Percentiles rank a stretch among this genome's conserved stretches.
These are phyloP conservation scores for Orthonyx spaldingii DNA, from an alignment of 2,113 vertebrate genomes.

Conservation along the genomic window DNA sequence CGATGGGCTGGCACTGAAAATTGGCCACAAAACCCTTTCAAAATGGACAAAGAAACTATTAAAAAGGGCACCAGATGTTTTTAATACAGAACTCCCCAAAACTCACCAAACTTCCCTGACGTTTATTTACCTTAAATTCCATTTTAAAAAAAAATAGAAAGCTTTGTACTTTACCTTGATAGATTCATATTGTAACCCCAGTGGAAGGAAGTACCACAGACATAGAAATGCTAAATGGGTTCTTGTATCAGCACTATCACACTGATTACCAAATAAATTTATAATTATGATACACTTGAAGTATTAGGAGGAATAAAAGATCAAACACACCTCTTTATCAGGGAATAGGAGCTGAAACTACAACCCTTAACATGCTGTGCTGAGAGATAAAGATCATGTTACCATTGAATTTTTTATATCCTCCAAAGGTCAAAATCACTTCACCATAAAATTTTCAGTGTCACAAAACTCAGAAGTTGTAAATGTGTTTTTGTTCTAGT, in stretches of 20 bases:
- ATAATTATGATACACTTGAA: conserved; percentile 37
- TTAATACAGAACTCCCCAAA: background rate
- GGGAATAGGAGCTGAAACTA: conserved; percentile 6
- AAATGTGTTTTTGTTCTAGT: conserved; percentile 58
- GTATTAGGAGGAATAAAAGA: conserved; percentile 42
- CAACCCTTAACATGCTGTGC: background rate
- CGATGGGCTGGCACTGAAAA: fast-evolving
- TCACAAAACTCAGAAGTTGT: conserved; percentile 35
- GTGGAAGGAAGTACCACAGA: background rate
- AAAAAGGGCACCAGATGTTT: fast-evolving
- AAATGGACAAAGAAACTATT: fast-evolving
- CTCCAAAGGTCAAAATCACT: conserved; percentile 64
- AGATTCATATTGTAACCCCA: background rate
- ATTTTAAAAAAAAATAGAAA: background rate
- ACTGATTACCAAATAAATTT: conserved; percentile 46
- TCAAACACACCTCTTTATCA: conserved; percentile 52
- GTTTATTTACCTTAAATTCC: background rate
- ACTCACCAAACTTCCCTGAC: background rate
- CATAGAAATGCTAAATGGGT: background rate
- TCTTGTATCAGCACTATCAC: background rate
- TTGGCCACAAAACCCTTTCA: background rate
- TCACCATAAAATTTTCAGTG: conserved; percentile 60
- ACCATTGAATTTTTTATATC: conserved; percentile 60
- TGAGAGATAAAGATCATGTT: conserved; percentile 59
- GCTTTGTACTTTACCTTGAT: background rate